phyloP scores from a whole-genome alignment of 2,797 vertebrate species.

The Rhynchonycteris naso region DNA sequence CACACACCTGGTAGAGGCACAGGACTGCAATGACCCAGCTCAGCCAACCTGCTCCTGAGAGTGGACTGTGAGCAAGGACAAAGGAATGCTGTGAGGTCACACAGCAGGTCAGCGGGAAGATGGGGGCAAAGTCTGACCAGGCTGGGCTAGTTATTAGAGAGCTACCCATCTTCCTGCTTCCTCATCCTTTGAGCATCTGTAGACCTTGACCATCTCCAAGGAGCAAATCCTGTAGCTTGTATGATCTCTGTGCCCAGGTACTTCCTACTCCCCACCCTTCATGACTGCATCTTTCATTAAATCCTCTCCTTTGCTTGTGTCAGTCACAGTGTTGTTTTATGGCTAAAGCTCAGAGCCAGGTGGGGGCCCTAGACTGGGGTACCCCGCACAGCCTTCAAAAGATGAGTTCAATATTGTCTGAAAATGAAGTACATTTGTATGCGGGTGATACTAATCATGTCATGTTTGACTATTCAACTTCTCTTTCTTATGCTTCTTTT shows the following conservation, averaged over 20 bases:
- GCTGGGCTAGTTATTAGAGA: not conserved
- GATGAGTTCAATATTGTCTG: too few species aligned
- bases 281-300: not conserved
- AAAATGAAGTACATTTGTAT: not conserved
- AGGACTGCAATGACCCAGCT: not conserved
- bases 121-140: not conserved
- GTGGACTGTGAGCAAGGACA: not conserved
- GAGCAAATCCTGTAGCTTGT: not conserved
- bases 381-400: not conserved
- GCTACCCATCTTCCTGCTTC: not conserved
- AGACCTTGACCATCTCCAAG: not conserved
- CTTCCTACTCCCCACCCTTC: not conserved
- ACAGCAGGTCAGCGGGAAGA: not conserved
- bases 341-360: not conserved
- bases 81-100: not conserved
- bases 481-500: not conserved
- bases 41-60: not conserved
- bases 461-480: not conserved
- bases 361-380: too few species aligned
- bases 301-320: not conserved
- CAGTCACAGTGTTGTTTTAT: not conserved
- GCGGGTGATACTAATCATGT: not conserved
- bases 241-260: not conserved
- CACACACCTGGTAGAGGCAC: not conserved
- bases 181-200: not conserved